These are phyloP conservation scores for Hippocampus abdominalis DNA, from an alignment of 2,113 vertebrate species.

Conservation along the genomic window DNA sequence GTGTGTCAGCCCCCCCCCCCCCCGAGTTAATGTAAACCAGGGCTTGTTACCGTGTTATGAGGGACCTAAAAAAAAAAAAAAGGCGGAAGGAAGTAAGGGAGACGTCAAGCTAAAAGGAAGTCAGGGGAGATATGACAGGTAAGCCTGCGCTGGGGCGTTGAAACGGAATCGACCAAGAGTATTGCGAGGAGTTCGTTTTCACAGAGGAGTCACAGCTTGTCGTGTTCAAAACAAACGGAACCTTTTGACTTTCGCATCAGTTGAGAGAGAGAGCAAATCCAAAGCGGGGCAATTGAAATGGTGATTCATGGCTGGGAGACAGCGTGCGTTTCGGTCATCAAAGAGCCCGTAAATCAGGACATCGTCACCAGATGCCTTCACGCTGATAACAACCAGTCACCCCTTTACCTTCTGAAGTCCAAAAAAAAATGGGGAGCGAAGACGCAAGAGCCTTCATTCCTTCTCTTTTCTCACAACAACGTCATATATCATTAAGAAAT, in stretches of 20 bases:
- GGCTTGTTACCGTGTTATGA: conserved; percentile 51
- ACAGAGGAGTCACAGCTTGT: conserved; percentile 32
- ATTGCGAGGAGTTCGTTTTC: conserved; percentile 17
- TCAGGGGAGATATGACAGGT: conserved; percentile 25
- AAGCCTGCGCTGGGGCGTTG: conserved; percentile 13
- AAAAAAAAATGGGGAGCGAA: conserved; percentile 39
- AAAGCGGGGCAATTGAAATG: conserved; percentile 32
- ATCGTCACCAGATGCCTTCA: conserved; percentile 62
- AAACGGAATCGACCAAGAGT: conserved; percentile 14
- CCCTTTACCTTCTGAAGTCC: conserved; percentile 55
- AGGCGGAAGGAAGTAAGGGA: conserved; percentile 45
- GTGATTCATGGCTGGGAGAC: conserved; percentile 54
- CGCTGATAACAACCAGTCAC: conserved; percentile 63
- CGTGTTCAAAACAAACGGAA: conserved; percentile 28
- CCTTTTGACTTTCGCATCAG: conserved; percentile 42
- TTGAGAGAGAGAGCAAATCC: conserved; percentile 6
- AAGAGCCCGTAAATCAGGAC: conserved; percentile 59
- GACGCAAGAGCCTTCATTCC: conserved; percentile 23
- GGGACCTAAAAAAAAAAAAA: conserved; percentile 13
- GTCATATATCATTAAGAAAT: conserved; percentile 46
- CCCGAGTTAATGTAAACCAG: conserved; percentile 68
- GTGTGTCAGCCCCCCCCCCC: conserved; percentile 60
- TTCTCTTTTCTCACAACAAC: neutral
- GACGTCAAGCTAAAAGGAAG: conserved; percentile 25
- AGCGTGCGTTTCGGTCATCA: conserved; percentile 52